Percentiles rank a stretch among this genome's conserved stretches.
Evolutionary conservation across 2,888 invertebrate species (phyloP).

Genomic region (Eugnorisma glareosa): DNA sequence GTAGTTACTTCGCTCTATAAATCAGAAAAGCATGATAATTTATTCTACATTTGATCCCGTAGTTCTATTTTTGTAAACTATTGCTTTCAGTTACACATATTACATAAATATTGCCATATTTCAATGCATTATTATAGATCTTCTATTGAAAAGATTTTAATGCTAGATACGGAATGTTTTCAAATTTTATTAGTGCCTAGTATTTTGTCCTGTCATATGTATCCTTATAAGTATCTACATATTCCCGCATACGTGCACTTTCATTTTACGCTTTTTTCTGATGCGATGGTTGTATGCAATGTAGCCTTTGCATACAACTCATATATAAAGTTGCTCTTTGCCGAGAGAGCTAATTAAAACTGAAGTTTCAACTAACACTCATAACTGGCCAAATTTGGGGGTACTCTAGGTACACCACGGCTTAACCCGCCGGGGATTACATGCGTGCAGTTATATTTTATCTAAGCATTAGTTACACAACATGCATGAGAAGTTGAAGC

Average conservation of each 20-base stretch:
- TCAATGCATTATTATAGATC: slow-evolving; percentile 20
- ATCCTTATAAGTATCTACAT: slow-evolving; percentile 15
- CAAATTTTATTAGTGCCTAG: slow-evolving; percentile 15
- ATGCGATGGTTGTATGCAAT: not conserved
- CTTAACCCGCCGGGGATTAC: not conserved
- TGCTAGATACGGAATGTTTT: slow-evolving; percentile 20
- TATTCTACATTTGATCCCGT: slow-evolving; percentile 9
- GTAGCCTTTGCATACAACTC: not conserved
- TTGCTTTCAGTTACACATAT: slow-evolving; percentile 1
- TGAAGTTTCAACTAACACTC: not conserved
- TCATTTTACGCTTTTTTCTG: slow-evolving; percentile 10
- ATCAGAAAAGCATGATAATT: not conserved
- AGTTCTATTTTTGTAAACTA: not conserved
- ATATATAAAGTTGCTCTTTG: not conserved
- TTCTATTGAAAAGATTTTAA: slow-evolving; percentile 8
- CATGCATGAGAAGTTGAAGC: not conserved
- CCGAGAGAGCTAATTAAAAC: not conserved
- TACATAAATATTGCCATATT: slow-evolving; percentile 15
- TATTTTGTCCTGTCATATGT: slow-evolving; percentile 21
- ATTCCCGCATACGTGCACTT: slow-evolving; percentile 12
- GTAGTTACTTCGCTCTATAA: not conserved
- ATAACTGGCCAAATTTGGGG: not conserved
- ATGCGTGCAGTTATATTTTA: not conserved
- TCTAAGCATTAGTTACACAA: not conserved
- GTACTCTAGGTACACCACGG: not conserved